A percentile compares a stretch with the other conserved stretches of the same genome.
Conservation (phyloP, 1,140 invertebrate genomes). For the Octopus bimaculoides region DNA sequence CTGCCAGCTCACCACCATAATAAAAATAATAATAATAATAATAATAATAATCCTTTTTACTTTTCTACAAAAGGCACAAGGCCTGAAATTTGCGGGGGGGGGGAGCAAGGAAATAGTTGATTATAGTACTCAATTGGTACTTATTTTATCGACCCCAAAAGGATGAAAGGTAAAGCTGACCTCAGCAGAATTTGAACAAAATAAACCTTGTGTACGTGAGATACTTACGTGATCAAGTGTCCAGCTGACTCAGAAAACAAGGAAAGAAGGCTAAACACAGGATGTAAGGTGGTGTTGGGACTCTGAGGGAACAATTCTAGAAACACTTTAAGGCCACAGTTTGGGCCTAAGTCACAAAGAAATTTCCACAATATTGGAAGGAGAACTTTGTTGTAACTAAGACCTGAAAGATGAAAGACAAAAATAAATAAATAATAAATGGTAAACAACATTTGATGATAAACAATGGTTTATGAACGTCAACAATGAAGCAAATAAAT, state of each 20-base stretch:
- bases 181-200: no score
- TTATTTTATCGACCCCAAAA: no score
- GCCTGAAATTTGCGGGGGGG: no score
- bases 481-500: no score
- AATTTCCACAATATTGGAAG: slow-evolving; percentile 90
- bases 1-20: no score
- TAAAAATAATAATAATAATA: no score
- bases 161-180: no score
- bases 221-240: slow-evolving; percentile 92
- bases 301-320: slow-evolving; percentile 79
- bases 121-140: no score
- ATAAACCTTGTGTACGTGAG: not conserved
- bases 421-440: slow-evolving; percentile 5
- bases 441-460: slow-evolving; percentile 43
- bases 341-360: slow-evolving; percentile 80
- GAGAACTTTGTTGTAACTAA: slow-evolving; percentile 90
- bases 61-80: no score
- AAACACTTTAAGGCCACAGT: slow-evolving; percentile 86
- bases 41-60: no score
- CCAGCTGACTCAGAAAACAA: slow-evolving; percentile 94
- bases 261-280: slow-evolving; percentile 70
- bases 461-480: no score
- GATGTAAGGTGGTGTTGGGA: slow-evolving; percentile 70
- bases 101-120: no score
- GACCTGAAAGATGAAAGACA: slow-evolving; percentile 62